These are phyloP conservation scores for Melanocharis versteri DNA, from an alignment of 2,113 vertebrate species.

Conservation along the genomic window DNA sequence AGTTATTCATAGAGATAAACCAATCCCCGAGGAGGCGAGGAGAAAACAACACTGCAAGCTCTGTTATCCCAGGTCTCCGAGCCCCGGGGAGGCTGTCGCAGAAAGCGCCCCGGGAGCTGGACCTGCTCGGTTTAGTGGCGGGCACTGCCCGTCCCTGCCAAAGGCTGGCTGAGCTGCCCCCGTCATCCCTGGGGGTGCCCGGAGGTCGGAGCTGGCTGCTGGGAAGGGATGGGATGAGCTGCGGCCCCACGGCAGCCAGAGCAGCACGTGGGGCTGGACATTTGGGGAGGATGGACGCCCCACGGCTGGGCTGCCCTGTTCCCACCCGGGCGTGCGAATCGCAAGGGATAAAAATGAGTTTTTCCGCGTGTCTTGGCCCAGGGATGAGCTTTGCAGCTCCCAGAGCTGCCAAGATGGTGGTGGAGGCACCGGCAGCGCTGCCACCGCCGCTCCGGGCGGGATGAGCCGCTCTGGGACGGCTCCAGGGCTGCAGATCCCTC, in stretches of 20 bases:
- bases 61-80: conserved; percentile 23
- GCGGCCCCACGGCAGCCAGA: background rate
- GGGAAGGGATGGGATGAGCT: background rate
- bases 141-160: background rate
- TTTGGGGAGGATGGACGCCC: background rate
- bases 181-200: background rate
- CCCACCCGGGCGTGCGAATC: accelerated
- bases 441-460: background rate
- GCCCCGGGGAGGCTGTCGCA: background rate
- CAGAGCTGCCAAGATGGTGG: background rate
- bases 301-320: background rate
- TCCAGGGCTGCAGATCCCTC: background rate
- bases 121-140: background rate
- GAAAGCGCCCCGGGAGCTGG: background rate
- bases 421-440: background rate
- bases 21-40: conserved; percentile 54
- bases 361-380: background rate
- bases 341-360: background rate
- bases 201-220: background rate
- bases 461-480: background rate
- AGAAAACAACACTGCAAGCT: conserved; percentile 48
- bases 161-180: background rate
- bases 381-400: background rate
- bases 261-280: background rate
- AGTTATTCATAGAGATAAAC: conserved; percentile 67